Conservation (phyloP, 2,113 vertebrate species). For the Mormyrus iriodes region DNA sequence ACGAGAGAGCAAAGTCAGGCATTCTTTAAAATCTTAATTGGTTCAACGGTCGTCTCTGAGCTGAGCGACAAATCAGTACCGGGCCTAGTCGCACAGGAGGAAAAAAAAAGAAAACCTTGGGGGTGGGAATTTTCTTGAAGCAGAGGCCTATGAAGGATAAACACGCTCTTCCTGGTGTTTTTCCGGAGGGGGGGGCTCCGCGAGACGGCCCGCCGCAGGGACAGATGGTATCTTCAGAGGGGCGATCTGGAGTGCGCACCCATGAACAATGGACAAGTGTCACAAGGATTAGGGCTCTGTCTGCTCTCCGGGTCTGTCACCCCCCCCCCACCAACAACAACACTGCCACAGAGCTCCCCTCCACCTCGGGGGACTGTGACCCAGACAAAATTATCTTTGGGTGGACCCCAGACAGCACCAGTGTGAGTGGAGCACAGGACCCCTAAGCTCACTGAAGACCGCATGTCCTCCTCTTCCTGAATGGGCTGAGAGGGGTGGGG, state of each 20-base stretch:
- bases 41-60: neutral
- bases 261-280: conserved; percentile 28
- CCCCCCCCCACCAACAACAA: neutral
- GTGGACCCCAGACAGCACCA: neutral
- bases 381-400: neutral
- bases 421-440: neutral
- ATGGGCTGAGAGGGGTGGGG: neutral
- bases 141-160: neutral
- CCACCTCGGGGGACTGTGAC: neutral
- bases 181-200: neutral
- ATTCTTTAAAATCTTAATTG: conserved; percentile 1
- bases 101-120: neutral
- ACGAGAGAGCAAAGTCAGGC: neutral
- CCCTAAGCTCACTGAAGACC: neutral
- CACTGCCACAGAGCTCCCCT: neutral
- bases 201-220: neutral
- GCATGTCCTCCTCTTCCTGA: neutral
- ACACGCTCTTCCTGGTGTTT: neutral
- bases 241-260: conserved; percentile 20
- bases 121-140: neutral
- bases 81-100: neutral
- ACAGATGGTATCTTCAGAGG: conserved; percentile 27
- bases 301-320: neutral
- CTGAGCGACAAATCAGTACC: neutral
- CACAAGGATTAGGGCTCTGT: conserved; percentile 25